Evolutionary conservation across 1,140 invertebrate species (phyloP).

Genomic region (Meloidogyne hapla): DNA sequence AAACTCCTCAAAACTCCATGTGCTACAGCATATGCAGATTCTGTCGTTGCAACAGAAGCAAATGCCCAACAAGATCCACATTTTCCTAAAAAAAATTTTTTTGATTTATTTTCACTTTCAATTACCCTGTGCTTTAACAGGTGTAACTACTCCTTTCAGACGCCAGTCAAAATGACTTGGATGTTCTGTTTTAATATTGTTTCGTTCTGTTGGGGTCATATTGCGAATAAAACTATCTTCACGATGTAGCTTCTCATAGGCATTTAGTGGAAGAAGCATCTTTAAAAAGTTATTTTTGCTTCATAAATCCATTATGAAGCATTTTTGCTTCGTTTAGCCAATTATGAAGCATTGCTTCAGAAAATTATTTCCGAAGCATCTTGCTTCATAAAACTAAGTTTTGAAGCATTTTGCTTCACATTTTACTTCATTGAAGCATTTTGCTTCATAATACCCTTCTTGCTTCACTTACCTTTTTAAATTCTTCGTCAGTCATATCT

Average conservation of each 20-base stretch:
- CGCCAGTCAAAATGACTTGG: conserved; percentile 66
- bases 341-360: not conserved
- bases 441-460: not conserved
- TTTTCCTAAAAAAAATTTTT: conserved; percentile 13
- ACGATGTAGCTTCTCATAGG: conserved; percentile 27
- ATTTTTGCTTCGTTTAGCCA: not conserved
- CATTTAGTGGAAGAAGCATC: conserved; percentile 50
- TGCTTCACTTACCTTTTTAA: conserved; percentile 34
- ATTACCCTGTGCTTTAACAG: conserved; percentile 66
- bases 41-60: conserved; percentile 53
- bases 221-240: conserved; percentile 41
- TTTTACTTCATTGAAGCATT: not conserved
- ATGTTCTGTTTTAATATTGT: conserved; percentile 27
- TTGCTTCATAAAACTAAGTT: not conserved
- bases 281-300: conserved; percentile 21
- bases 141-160: conserved; percentile 66
- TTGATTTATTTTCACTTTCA: not conserved
- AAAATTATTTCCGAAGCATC: not conserved
- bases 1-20: conserved; percentile 52
- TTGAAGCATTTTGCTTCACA: not conserved
- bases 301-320: not conserved
- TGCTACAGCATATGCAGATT: conserved; percentile 51
- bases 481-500: conserved; percentile 52
- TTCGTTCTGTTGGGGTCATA: conserved; percentile 25
- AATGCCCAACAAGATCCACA: conserved; percentile 58